Evolutionary conservation across 2,888 invertebrate species (phyloP).

Genomic region (Cenopis cana): DNA sequence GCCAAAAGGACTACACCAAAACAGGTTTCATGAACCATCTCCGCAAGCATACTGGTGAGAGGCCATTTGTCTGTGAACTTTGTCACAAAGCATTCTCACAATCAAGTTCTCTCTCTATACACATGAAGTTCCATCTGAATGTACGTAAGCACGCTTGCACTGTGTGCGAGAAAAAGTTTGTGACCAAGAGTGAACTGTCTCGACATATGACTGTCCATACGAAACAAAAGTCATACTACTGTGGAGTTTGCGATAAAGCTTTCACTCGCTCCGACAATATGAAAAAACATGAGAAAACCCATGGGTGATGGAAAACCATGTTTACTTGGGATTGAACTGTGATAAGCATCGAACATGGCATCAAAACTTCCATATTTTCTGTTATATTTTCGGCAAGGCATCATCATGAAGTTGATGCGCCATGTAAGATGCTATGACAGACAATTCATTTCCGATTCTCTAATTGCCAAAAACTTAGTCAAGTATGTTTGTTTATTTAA

Average conservation of each 20-base stretch:
- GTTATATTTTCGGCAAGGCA: constrained; percentile 21
- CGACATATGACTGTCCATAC: constrained; percentile 84
- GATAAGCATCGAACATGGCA: constrained; percentile 51
- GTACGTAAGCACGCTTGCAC: constrained; percentile 83
- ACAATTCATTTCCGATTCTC: constrained; percentile 77
- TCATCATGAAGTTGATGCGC: constrained; percentile 23
- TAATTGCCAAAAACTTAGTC: constrained; percentile 84
- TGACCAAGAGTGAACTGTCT: constrained; percentile 83
- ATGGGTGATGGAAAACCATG: constrained; percentile 64
- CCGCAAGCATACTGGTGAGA: constrained; percentile 81
- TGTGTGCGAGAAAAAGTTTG: constrained; percentile 83
- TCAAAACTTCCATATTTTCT: constrained; percentile 32
- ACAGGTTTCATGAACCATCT: constrained; percentile 84
- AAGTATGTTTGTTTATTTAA: constrained; percentile 71
- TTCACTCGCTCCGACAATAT: constrained; percentile 83
- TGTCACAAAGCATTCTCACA: constrained; percentile 83
- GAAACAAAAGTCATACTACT: constrained; percentile 83
- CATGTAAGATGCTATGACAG: constrained; percentile 61
- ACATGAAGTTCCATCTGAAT: constrained; percentile 83
- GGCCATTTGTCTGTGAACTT: constrained; percentile 83
- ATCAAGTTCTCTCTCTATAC: constrained; percentile 82
- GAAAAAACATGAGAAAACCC: constrained; percentile 85
- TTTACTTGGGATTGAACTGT: constrained; percentile 46
- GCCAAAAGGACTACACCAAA: constrained; percentile 83
- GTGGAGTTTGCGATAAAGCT: constrained; percentile 83